A percentile compares a stretch with the other conserved stretches of the same genome.
Conservation (phyloP, 2,888 invertebrate genomes). For the Thumatha senex region DNA sequence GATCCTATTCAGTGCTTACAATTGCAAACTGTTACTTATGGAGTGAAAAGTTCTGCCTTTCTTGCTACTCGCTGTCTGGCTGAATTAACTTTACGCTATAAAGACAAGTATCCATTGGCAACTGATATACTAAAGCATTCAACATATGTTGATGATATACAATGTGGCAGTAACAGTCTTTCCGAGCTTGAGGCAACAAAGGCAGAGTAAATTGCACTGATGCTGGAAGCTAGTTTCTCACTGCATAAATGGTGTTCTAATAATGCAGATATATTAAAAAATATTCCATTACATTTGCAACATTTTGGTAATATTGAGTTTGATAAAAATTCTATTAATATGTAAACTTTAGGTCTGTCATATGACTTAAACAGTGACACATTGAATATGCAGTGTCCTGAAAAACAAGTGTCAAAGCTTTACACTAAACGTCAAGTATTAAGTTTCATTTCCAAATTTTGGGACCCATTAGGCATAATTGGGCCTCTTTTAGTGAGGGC, state of each 20-base stretch:
- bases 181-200: neutral
- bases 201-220: neutral
- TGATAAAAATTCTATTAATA: neutral
- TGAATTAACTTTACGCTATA: neutral
- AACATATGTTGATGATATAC: no score
- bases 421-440: neutral
- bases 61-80: neutral
- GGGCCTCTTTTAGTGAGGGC: neutral
- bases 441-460: neutral
- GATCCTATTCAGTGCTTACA: neutral
- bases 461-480: neutral
- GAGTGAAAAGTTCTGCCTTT: neutral
- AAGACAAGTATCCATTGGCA: neutral
- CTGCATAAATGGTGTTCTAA: constrained; percentile 3
- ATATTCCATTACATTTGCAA: neutral
- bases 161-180: no score
- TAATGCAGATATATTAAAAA: neutral
- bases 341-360: neutral
- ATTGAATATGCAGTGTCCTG: neutral
- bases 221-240: constrained; percentile 1
- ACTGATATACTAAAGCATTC: neutral
- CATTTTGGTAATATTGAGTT: neutral
- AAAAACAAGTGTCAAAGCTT: neutral
- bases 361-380: neutral
- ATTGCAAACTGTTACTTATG: constrained; percentile 1